Conservation (phyloP, 2,888 invertebrate species). For the Mechanitis messenoides region DNA sequence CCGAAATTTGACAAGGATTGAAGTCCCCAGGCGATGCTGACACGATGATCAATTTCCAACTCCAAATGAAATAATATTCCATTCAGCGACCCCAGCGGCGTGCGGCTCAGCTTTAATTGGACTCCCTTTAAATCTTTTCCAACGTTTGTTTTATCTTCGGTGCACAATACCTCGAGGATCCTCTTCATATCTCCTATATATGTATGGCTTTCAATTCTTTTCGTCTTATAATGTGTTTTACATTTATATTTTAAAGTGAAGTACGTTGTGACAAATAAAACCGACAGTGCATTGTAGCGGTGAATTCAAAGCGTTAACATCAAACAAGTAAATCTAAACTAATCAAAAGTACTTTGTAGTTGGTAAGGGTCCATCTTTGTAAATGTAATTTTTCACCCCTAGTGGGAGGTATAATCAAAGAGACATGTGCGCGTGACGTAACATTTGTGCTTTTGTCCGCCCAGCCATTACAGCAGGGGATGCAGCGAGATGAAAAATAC, state of each 20-base stretch:
- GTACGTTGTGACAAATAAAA: not conserved
- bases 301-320: constrained; percentile 2
- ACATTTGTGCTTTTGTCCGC: constrained; percentile 67
- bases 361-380: constrained; percentile 13
- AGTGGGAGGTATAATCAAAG: constrained; percentile 38
- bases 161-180: not conserved
- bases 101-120: constrained; percentile 31
- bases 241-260: not conserved
- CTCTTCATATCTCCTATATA: not conserved
- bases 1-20: constrained; percentile 51
- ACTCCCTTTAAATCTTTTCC: constrained; percentile 26
- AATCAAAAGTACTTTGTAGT: constrained; percentile 4
- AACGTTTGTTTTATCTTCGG: constrained; percentile 20
- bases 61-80: constrained; percentile 61
- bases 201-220: not conserved
- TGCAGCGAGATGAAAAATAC: constrained; percentile 11
- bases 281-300: not conserved
- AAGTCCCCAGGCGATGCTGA: constrained; percentile 47
- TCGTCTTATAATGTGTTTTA: not conserved
- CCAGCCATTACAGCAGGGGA: constrained; percentile 46
- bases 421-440: constrained; percentile 62
- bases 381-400: constrained; percentile 19
- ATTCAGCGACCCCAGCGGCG: constrained; percentile 47
- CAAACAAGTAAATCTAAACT: constrained; percentile 2
- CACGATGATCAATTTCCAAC: constrained; percentile 61